Evolutionary conservation across 2,888 invertebrate genomes (phyloP), one percentile per base, ranked within the genome.

Genomic region (Andrena camellia): DNA sequence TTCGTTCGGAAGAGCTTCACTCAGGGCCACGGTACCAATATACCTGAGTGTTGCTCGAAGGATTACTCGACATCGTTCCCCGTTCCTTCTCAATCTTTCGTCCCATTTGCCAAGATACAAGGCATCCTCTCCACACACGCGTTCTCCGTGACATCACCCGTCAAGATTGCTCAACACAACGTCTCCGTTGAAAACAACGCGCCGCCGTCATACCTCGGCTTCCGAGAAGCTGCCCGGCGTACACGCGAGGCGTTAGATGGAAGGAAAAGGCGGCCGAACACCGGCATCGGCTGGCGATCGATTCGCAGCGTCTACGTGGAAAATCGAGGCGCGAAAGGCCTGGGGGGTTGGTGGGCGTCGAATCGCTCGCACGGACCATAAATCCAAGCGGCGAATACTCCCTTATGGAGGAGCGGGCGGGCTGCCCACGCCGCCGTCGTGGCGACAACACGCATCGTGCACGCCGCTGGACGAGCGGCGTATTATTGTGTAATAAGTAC

Each of bases 401-500:
- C 57, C 74, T 72, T 69, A 70, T 50, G 80, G 71, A 64, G 62
- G 64, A 85, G 75, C 77, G 72, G 29, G 64, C 63, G 29, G 42
- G 10, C 66, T 20, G 52, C 62, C 81, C 75, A 63, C 77, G 75
- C 66, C 77, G 75, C 66, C 35, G 71, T 57, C 35, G 57, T 64
- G 66, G 72, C 69, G 68, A 48, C 52, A 42, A 57, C 83, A 71
- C 80, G 80, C 67, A 67, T 74, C 81, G 81, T 69, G 72, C 35
- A 23, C 42, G 42, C 42, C 50, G 68, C 48, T 35, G 60, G 71
- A 50, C 33, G 54, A 69, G 59, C 81, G 78, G 59, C 72, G 52
- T 50, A 67, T 84, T 77, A 85, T 85, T 84, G 87, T 86, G 89
- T 86, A 83, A 84, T 79, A 81, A 81, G 83, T 84, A 84, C 79